phyloP scores from a whole-genome alignment of 2,797 vertebrate species.

The Notolabrus celidotus region DNA sequence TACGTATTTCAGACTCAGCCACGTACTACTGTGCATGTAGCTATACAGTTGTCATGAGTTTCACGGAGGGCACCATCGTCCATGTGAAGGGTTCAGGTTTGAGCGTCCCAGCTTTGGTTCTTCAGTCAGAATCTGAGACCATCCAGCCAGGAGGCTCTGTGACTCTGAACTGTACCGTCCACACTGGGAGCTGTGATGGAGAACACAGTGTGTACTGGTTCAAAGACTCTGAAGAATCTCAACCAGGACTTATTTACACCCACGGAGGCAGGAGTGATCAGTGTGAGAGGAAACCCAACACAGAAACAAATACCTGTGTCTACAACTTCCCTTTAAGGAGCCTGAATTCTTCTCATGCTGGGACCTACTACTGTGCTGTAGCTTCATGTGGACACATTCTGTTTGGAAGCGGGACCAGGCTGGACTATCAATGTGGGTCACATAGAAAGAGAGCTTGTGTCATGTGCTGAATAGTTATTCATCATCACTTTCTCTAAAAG shows the following conservation, averaged over 20 bases:
- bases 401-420: constrained; percentile 45
- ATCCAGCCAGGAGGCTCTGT: constrained; percentile 5
- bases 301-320: constrained; percentile 61
- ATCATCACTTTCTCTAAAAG: too few relatives aligned
- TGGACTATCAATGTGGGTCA: constrained; percentile 23
- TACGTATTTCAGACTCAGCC: constrained; percentile 45
- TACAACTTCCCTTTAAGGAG: constrained; percentile 40
- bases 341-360: constrained; percentile 35
- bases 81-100: not conserved
- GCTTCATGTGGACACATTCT: constrained; percentile 63
- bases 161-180: constrained; percentile 4
- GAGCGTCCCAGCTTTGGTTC: constrained; percentile 21
- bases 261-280: constrained; percentile 31
- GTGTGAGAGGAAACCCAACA: constrained; percentile 43
- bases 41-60: not conserved
- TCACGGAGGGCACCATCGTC: constrained; percentile 3
- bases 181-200: not conserved
- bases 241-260: constrained; percentile 41
- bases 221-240: constrained; percentile 12
- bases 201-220: constrained; percentile 68
- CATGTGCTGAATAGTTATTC: too few relatives aligned
- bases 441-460: too few relatives aligned
- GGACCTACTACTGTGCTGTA: constrained; percentile 67
- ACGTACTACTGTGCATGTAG: constrained; percentile 46
- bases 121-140: constrained; percentile 21